These are phyloP conservation scores for Thecophora atra DNA, from an alignment of 2,888 invertebrate species.

Conservation along the genomic window DNA sequence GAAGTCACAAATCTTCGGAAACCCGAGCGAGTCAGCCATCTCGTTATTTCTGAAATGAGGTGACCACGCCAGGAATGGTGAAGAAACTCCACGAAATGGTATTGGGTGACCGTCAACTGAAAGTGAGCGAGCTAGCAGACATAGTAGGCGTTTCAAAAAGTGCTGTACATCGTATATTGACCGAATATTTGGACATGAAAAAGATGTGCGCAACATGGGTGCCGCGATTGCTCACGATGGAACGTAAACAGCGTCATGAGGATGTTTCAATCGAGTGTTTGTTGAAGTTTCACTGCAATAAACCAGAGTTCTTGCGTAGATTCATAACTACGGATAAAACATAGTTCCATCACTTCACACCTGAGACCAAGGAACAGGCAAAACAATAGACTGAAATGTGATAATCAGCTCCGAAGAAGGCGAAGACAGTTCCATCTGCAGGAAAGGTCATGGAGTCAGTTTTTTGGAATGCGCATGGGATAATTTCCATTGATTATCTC, in stretches of 20 bases:
- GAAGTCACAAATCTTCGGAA: no score
- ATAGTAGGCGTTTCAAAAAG: no score
- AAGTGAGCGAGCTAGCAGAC: no score
- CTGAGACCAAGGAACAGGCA: constrained; percentile 23
- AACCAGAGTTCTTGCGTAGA: constrained; percentile 10
- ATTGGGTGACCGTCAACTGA: no score
- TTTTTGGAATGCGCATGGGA: constrained; percentile 35
- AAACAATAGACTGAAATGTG: constrained; percentile 27
- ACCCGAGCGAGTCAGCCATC: no score
- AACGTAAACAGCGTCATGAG: constrained; percentile 33
- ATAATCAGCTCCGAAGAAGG: constrained; percentile 27
- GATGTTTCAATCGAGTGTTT: constrained; percentile 17
- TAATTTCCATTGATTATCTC: constrained; percentile 31
- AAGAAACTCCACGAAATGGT: no score
- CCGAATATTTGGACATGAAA: constrained; percentile 28
- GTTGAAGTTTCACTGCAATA: neutral
- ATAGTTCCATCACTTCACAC: constrained; percentile 24
- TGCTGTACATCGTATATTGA: neutral
- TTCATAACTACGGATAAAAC: constrained; percentile 12
- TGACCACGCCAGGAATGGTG: no score
- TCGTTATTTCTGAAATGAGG: no score
- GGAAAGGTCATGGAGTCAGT: constrained; percentile 26
- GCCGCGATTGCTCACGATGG: constrained; percentile 36
- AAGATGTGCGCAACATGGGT: constrained; percentile 40
- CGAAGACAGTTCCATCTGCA: constrained; percentile 16